phyloP scores from a whole-genome alignment of 2,797 vertebrate species.

The Chrosomus eos region DNA sequence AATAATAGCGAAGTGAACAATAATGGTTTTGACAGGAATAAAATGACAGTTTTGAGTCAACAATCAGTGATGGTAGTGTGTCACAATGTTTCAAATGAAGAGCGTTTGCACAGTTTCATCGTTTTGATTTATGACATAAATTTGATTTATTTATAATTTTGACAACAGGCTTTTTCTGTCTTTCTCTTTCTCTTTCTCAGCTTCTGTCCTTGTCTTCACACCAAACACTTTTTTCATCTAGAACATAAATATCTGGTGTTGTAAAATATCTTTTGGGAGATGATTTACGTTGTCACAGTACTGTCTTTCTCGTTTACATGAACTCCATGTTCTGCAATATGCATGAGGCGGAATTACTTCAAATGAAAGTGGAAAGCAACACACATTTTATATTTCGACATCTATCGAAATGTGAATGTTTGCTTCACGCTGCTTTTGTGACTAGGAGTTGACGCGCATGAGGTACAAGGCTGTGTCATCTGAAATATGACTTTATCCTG shows the following conservation, averaged over 20 bases:
- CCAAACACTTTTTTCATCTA: slow-evolving; percentile 32
- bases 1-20: slow-evolving; percentile 7
- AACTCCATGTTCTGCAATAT: slow-evolving; percentile 10
- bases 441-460: not conserved
- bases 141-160: slow-evolving; percentile 37
- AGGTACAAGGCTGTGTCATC: slow-evolving; percentile 5
- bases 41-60: slow-evolving; percentile 20
- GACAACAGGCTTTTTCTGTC: slow-evolving; percentile 41
- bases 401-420: slow-evolving; percentile 28
- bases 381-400: slow-evolving; percentile 28
- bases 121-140: slow-evolving; percentile 24
- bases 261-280: slow-evolving; percentile 34
- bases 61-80: slow-evolving; percentile 1
- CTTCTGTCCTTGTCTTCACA: slow-evolving; percentile 41
- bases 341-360: slow-evolving; percentile 40
- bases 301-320: slow-evolving; percentile 15
- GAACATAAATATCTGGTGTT: slow-evolving; percentile 17
- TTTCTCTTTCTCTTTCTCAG: slow-evolving; percentile 43
- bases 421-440: not conserved
- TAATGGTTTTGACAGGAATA: slow-evolving; percentile 28
- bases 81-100: slow-evolving; percentile 2
- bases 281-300: slow-evolving; percentile 34
- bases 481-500: slow-evolving; percentile 17
- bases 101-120: slow-evolving; percentile 5
- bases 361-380: slow-evolving; percentile 29